Base-by-base conservation (phyloP, 2,113 vertebrate genomes). In the Xyliphius kryptos region DNA sequence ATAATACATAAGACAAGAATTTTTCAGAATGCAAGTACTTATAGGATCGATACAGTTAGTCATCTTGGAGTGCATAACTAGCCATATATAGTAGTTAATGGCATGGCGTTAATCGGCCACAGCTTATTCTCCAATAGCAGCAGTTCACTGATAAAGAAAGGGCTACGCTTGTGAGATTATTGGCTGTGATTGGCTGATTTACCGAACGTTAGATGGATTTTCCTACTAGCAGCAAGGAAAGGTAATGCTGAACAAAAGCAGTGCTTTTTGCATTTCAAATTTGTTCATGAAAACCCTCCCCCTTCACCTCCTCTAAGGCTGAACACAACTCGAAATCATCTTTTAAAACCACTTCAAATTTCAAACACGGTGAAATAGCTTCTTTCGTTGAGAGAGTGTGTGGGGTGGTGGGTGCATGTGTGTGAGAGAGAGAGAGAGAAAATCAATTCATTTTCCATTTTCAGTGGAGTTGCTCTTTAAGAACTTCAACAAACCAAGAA, bases 371-470 rank as follows among this genome's bases (percentile, higher is more conserved):
- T 55, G 71, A 83, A 84, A 79, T 62, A 67, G 77, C 75, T 79
- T 54, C 26, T 66, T 66, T 67, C 54, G 65, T 56, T 52, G 46
- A 36, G 43, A 44, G 40, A 52, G 41, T 16, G 48, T 19, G 20
- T 22, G 5, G 43, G 11, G 11, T 2, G 51, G 19, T 54, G 53
- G 38, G 66, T n/a, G n/a, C n/a, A n/a, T 6, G 15, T 11, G 47
- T 7, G 46, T 15, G 19, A 63, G 36, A 61, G 65, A 67, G 66
- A 61, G 66, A 70, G 74, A 77, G 74, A 79, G 81, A 80, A 82
- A 83, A 86, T 83, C 77, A 79, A 86, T 86, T 83, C 81, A 85
- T 82, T 85, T 82, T 81, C 77, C 78, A 85, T 86, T 87, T 86
- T 81, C 81, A 68, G 77, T 79, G 76, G 83, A 79, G 76, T 79